phyloP scores from a whole-genome alignment of 2,113 vertebrate species.

The Indicator maculatus region DNA sequence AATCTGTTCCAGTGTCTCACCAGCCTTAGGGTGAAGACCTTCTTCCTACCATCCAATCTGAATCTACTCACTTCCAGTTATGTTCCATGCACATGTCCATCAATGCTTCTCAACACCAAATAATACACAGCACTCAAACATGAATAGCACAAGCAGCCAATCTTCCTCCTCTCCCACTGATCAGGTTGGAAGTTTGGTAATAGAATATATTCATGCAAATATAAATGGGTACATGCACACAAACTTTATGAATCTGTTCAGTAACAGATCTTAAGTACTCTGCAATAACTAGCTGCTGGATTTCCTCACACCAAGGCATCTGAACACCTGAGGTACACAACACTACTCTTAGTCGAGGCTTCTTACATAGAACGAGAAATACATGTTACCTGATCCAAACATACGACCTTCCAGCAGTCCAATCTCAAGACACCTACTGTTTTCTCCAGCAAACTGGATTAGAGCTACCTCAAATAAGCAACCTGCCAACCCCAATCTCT shows the following conservation, averaged over 20 bases:
- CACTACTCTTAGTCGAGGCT: not conserved
- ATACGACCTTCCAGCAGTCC: fast-evolving
- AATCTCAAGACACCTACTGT: fast-evolving
- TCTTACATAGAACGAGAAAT: not conserved
- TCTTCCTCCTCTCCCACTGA: not conserved
- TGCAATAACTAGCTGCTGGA: not conserved
- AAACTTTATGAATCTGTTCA: not conserved
- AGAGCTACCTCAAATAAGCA: not conserved
- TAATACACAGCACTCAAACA: not conserved
- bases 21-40: too few relatives aligned
- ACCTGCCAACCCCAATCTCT: fast-evolving
- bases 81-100: fast-evolving
- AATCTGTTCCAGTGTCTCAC: too few relatives aligned
- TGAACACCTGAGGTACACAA: fast-evolving
- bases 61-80: too few relatives aligned
- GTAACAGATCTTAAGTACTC: not conserved
- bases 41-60: too few relatives aligned
- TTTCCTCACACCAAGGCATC: not conserved
- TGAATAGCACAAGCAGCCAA: fast-evolving
- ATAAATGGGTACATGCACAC: fast-evolving
- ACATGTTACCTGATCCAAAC: not conserved
- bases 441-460: not conserved
- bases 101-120: fast-evolving
- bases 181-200: not conserved
- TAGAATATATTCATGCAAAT: not conserved